Base-by-base conservation (phyloP, 2,888 invertebrate species). In the Alsophila aescularia region DNA sequence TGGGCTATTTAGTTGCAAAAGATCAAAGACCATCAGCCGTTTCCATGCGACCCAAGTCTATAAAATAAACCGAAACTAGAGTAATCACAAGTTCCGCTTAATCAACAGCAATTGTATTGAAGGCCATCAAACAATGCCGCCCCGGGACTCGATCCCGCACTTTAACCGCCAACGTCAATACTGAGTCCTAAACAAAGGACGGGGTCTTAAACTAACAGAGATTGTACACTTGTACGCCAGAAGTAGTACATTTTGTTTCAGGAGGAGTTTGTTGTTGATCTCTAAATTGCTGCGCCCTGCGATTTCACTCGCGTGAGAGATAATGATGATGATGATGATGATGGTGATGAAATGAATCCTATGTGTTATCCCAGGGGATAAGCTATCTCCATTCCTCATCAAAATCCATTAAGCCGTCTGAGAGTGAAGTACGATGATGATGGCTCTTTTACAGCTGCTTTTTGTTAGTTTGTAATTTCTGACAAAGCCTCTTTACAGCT, bases 161-260 rank as follows among this genome's bases (percentile, higher is more conserved):
- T 51, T 52, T 60, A 59, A 62, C 54, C 27, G 15, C 44, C 31
- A 54, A 53, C 49, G 54, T 62, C 60, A 62, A 65, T 57, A 62
- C 37, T 7, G 34, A 31, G 34, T 27, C 51, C 47, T 37, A 34
- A 50, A 52, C 52, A 51, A 60, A 61, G 47, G 50, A 35, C 44
- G 24, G 3, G 50, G 29, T 47, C 51, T 58, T 60, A 40, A 36
- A 45, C 50, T 49, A 44, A 55, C 12, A 18, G 21, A 9, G 50
- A 13, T 34, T 48, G 21, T 32, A 42, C 53, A 53, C 27, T 53
- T 12, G 37, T 5, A 9, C 5, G 2, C 8, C 2, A n/a, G 8
- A n/a, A 29, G 3, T 29, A 1, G 2, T 32, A n/a, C 31, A n/a
- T 31, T 31, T 31, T 31, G 10, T 31, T 13, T n/a, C 13, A 12